These are phyloP conservation scores for Lydus trimaculatus DNA, from an alignment of 2,888 invertebrate genomes.

Conservation along the genomic window DNA sequence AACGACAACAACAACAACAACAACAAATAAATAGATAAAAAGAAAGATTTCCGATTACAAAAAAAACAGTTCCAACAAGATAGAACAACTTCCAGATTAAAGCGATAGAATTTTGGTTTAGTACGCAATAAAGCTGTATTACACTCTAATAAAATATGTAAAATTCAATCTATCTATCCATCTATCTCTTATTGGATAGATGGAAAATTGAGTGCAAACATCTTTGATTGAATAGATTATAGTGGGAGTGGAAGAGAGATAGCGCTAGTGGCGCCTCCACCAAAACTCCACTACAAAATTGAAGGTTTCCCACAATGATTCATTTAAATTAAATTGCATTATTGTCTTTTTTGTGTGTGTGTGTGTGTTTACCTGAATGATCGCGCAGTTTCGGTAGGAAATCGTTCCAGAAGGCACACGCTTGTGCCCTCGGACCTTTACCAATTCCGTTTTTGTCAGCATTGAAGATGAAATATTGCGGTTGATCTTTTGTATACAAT, in stretches of 20 bases:
- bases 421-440: constrained; percentile 80
- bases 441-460: constrained; percentile 76
- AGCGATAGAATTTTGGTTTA: constrained; percentile 10
- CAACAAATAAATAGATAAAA: too few relatives aligned
- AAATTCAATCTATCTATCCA: background rate
- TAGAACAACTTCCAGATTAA: background rate
- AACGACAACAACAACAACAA: background rate
- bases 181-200: background rate
- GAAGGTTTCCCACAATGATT: too few relatives aligned
- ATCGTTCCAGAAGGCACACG: constrained; percentile 97
- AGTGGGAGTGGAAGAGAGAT: too few relatives aligned
- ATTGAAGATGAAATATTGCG: constrained; percentile 89
- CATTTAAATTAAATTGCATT: too few relatives aligned
- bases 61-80: background rate
- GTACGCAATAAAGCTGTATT: constrained; percentile 7
- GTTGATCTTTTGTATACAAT: constrained; percentile 82
- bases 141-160: constrained; percentile 6
- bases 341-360: background rate
- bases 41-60: too few relatives aligned
- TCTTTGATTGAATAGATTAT: background rate
- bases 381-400: constrained; percentile 89
- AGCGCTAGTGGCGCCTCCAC: too few relatives aligned
- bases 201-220: background rate
- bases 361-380: constrained; percentile 65
- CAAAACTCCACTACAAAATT: too few relatives aligned